phyloP scores from a whole-genome alignment of 2,888 invertebrate species.

The Peribatodes rhomboidaria region DNA sequence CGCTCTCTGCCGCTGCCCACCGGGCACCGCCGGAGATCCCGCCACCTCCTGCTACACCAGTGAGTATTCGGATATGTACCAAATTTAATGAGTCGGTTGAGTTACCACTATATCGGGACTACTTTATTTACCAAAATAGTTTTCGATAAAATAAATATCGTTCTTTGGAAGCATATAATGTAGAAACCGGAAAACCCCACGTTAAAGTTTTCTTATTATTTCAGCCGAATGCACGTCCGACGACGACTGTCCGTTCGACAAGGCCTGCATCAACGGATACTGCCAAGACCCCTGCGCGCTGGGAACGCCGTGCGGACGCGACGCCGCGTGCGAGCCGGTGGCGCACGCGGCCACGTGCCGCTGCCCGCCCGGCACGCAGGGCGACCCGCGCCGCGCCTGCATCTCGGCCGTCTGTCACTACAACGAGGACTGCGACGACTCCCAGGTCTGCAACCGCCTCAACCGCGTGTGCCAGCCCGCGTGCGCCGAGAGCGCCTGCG shows the following conservation, averaged over 20 bases:
- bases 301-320: constrained; percentile 91
- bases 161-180: no score
- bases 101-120: no score
- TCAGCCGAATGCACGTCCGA: constrained; percentile 93
- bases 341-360: constrained; percentile 93
- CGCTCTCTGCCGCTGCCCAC: constrained; percentile 94
- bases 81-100: no score
- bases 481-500: constrained; percentile 94
- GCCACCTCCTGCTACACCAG: constrained; percentile 94
- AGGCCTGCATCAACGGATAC: constrained; percentile 92
- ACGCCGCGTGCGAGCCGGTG: constrained; percentile 91
- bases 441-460: constrained; percentile 93
- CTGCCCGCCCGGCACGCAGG: constrained; percentile 94
- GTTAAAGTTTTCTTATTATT: constrained; percentile 54
- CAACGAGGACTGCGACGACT: constrained; percentile 95
- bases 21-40: constrained; percentile 95
- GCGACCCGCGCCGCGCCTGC: constrained; percentile 93
- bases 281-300: constrained; percentile 92
- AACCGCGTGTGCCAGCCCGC: constrained; percentile 94
- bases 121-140: background rate
- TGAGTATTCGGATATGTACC: constrained; percentile 77
- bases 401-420: constrained; percentile 94
- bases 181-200: no score
- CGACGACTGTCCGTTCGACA: constrained; percentile 94
- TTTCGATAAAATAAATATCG: background rate